A percentile compares a stretch with the other conserved stretches of the same genome.
Evolutionary conservation across 2,113 vertebrate species (phyloP).

Genomic region (Illadopsis cleaveri): DNA sequence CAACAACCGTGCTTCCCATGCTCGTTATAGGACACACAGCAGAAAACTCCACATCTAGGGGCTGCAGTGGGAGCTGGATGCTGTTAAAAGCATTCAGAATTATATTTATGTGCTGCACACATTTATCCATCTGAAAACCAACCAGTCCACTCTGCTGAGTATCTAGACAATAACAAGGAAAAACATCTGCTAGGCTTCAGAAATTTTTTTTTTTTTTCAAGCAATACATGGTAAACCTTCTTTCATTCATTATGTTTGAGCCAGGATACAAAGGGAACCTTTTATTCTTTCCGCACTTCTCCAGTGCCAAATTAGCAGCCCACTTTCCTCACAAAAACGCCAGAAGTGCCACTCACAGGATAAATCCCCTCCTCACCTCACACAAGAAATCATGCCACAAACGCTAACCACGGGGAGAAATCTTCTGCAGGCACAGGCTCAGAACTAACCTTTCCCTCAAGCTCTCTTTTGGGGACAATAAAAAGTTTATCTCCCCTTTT

Average conservation of each 20-base stretch:
- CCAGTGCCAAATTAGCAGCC: background rate
- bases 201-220: background rate
- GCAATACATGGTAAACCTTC: background rate
- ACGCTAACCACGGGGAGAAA: fast-evolving
- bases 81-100: background rate
- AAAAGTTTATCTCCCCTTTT: background rate
- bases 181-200: background rate
- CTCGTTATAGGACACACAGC: background rate
- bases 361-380: background rate
- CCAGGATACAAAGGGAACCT: background rate
- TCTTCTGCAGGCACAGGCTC: background rate
- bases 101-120: background rate
- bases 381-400: background rate
- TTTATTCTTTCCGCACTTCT: background rate
- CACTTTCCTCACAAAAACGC: background rate
- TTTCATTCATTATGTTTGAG: background rate
- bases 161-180: background rate
- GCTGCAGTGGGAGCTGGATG: background rate
- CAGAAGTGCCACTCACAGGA: background rate
- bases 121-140: background rate
- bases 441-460: background rate
- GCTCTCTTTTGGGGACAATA: background rate
- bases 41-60: background rate
- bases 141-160: background rate
- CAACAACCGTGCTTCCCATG: background rate